These are phyloP conservation scores for Daubentonia madagascariensis DNA, from an alignment of 2,113 vertebrate species.

Conservation along the genomic window DNA sequence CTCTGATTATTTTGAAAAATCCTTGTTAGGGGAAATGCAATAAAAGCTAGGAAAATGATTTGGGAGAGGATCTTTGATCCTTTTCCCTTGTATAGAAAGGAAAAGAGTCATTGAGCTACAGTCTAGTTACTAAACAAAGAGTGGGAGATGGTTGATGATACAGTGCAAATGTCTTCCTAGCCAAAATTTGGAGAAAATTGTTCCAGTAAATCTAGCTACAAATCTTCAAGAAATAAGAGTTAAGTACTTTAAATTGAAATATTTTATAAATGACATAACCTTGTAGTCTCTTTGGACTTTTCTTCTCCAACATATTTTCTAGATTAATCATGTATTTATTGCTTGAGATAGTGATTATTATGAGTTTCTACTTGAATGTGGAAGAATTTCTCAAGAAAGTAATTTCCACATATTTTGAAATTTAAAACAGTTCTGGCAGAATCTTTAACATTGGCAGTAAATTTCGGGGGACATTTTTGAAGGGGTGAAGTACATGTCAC, in stretches of 20 bases:
- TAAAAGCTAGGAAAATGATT: not conserved
- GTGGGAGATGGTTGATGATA: not conserved
- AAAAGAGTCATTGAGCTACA: not conserved
- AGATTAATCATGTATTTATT: not conserved
- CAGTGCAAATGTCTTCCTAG: not conserved
- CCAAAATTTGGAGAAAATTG: not conserved
- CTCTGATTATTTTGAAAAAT: not conserved
- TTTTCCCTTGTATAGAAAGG: not conserved
- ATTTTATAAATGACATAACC: not conserved
- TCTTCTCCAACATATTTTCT: conserved; percentile 24
- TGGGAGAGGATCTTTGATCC: not conserved
- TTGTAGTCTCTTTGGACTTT: not conserved
- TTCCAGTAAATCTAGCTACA: not conserved
- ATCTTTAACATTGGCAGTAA: not conserved
- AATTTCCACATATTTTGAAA: not conserved
- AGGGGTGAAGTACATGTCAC: not conserved
- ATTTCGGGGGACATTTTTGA: not conserved
- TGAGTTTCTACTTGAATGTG: not conserved
- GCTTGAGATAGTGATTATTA: not conserved
- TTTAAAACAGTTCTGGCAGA: not conserved
- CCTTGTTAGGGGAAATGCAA: not conserved
- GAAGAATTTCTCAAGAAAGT: not conserved
- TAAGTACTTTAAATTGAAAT: conserved; percentile 27
- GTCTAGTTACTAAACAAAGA: not conserved
- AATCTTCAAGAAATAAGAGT: not conserved